These are phyloP conservation scores for Cinclus mexicanus DNA, from an alignment of 2,113 vertebrate species.

Conservation along the genomic window DNA sequence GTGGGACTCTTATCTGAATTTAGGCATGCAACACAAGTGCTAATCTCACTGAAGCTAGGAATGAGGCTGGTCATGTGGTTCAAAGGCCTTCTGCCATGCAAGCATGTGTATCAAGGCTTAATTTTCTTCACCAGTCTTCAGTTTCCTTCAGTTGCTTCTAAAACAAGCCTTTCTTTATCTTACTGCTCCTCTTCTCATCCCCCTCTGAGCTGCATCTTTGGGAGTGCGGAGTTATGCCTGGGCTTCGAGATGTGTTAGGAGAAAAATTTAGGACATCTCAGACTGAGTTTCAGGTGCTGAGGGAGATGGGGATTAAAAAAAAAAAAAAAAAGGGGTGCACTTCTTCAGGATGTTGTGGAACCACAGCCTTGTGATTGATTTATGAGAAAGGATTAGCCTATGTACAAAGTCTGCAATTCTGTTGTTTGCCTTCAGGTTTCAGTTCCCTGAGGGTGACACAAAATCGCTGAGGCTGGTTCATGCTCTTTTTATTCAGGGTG, in stretches of 20 bases:
- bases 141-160: background rate
- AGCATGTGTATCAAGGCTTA: background rate
- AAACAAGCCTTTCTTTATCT: background rate
- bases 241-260: rapidly evolving
- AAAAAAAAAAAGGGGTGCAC: background rate
- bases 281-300: background rate
- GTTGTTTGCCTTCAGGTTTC: background rate
- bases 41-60: background rate
- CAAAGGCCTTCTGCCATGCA: background rate
- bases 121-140: background rate
- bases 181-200: background rate
- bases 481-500: background rate
- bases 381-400: background rate
- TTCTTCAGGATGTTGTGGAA: background rate
- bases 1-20: background rate
- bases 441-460: background rate
- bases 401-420: background rate
- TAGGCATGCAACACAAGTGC: background rate
- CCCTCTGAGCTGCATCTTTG: background rate
- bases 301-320: background rate
- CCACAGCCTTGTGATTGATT: background rate
- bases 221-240: background rate
- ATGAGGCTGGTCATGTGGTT: background rate
- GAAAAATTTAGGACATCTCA: background rate
- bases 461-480: background rate